phyloP scores from a whole-genome alignment of 2,888 invertebrate species.

The Caenorhabditis sp. region DNA sequence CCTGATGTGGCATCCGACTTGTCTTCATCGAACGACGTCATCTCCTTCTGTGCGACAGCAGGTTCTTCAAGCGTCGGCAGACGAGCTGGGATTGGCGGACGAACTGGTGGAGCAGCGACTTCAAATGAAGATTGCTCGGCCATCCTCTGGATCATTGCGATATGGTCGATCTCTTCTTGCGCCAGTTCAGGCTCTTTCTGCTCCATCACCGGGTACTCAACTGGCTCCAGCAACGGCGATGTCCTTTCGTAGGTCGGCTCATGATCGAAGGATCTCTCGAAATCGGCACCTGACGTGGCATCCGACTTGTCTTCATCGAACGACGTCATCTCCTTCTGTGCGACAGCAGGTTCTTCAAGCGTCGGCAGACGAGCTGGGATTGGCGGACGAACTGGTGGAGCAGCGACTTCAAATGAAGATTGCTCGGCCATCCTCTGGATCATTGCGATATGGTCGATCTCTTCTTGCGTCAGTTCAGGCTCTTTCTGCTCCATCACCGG shows the following conservation, averaged over 20 bases:
- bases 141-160: constrained; percentile 44
- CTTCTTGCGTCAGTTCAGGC: constrained; percentile 27
- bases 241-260: constrained; percentile 38
- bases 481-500: background rate
- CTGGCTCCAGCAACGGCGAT: constrained; percentile 33
- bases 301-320: constrained; percentile 7
- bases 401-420: constrained; percentile 9
- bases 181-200: constrained; percentile 52
- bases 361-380: constrained; percentile 7
- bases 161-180: constrained; percentile 67
- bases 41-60: background rate
- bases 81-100: constrained; percentile 21
- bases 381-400: background rate
- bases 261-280: constrained; percentile 47
- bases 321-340: too few relatives aligned
- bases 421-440: constrained; percentile 37
- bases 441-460: constrained; percentile 2
- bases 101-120: constrained; percentile 6
- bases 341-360: background rate
- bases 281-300: constrained; percentile 59
- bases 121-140: constrained; percentile 54
- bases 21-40: constrained; percentile 4
- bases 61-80: constrained; percentile 22
- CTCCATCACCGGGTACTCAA: constrained; percentile 26
- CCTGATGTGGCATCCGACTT: constrained; percentile 20